Conservation (phyloP, 2,888 invertebrate species). For the Melieria picta region DNA sequence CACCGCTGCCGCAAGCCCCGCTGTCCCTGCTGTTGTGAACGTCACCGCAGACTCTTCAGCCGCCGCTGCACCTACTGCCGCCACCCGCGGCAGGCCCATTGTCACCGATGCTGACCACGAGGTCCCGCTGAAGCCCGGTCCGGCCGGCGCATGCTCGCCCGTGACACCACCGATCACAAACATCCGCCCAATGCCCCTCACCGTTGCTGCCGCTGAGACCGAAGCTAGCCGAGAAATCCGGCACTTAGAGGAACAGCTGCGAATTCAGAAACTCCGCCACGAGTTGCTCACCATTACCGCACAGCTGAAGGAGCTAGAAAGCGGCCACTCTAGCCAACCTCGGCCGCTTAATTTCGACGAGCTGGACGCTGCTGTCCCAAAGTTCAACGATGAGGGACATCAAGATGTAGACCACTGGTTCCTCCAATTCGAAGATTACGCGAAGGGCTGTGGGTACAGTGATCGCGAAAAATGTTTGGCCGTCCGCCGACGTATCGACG, state of each 20-base stretch:
- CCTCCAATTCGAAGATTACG: constrained; percentile 16
- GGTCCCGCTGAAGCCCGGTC: not conserved
- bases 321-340: not conserved
- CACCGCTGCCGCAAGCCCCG: not conserved
- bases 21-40: not conserved
- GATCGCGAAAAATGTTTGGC: no score
- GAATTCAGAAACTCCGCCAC: not conserved
- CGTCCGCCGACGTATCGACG: not conserved
- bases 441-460: not conserved
- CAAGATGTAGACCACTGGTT: constrained; percentile 13
- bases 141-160: not conserved
- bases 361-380: constrained; percentile 21
- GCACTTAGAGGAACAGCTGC: constrained; percentile 9
- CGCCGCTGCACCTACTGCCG: not conserved
- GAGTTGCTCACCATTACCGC: not conserved
- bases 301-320: not conserved
- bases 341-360: constrained; percentile 15
- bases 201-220: not conserved
- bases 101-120: not conserved
- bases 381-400: not conserved
- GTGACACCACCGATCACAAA: not conserved
- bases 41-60: not conserved
- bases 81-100: not conserved
- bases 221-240: not conserved
- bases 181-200: not conserved